Percentiles rank a stretch among this genome's conserved stretches.
phyloP scores from a whole-genome alignment of 64 coral and sea anemone species.

The Actinia equina region DNA sequence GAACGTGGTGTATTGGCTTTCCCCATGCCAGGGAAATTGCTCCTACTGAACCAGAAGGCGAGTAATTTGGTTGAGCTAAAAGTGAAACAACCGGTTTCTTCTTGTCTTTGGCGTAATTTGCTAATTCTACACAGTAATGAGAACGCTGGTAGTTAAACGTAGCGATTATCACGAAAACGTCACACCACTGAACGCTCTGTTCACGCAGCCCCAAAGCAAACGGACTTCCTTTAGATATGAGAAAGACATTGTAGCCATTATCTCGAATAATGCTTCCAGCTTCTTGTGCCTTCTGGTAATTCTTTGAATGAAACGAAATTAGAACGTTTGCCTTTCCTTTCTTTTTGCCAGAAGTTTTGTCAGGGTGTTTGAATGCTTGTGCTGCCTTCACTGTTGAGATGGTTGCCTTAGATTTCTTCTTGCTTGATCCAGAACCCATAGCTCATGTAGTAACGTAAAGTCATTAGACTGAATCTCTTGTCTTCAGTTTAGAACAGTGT shows the following conservation, averaged over 20 bases:
- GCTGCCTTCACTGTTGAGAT: background rate
- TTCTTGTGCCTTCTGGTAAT: constrained; percentile 19
- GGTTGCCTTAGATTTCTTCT: constrained; percentile 29
- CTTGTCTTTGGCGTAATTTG: constrained; percentile 74
- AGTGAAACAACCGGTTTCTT: constrained; percentile 58
- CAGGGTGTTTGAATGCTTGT: constrained; percentile 1
- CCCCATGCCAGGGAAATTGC: constrained; percentile 57
- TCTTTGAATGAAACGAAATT: constrained; percentile 59
- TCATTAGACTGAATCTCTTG: background rate
- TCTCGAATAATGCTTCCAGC: constrained; percentile 23
- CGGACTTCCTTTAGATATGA: constrained; percentile 38
- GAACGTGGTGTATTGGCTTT: constrained; percentile 8
- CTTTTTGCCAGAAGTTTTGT: background rate
- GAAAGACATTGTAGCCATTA: constrained; percentile 26
- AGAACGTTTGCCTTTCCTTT: constrained; percentile 26
- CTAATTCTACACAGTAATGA: constrained; percentile 50
- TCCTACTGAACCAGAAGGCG: constrained; percentile 54
- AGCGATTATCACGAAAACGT: constrained; percentile 49
- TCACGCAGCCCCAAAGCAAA: constrained; percentile 33
- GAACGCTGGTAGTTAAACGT: constrained; percentile 70
- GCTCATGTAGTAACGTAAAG: background rate
- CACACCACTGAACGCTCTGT: constrained; percentile 53
- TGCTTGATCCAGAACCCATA: constrained; percentile 58
- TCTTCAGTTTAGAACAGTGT: background rate
- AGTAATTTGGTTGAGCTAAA: constrained; percentile 51